Conservation (phyloP, 2,888 invertebrate genomes). For the Melanostoma mellinum region DNA sequence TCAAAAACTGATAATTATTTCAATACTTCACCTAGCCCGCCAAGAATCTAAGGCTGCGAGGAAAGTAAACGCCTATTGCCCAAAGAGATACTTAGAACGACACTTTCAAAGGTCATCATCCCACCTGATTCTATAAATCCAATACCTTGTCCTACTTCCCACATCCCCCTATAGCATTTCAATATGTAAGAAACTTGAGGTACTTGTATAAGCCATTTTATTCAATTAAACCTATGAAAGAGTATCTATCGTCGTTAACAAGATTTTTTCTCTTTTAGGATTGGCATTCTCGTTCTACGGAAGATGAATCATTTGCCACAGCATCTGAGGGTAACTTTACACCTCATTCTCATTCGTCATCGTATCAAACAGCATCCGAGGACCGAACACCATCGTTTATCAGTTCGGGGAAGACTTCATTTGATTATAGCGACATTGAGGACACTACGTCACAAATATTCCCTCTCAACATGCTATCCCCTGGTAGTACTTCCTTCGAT, state of each 20-base stretch:
- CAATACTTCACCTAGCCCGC: too few species aligned
- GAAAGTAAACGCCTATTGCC: too few species aligned
- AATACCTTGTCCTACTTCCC: conserved; percentile 24
- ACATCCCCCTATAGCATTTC: conserved; percentile 3
- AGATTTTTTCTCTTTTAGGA: conserved; percentile 76
- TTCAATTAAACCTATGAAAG: not conserved
- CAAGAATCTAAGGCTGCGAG: too few species aligned
- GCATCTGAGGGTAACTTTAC: conserved; percentile 87
- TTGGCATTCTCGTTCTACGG: conserved; percentile 82
- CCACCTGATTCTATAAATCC: not conserved
- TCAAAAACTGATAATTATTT: too few species aligned
- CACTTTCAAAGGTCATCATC: conserved; percentile 3
- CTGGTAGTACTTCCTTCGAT: conserved; percentile 80
- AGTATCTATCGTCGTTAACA: not conserved
- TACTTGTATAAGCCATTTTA: not conserved
- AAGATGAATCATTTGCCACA: conserved; percentile 86
- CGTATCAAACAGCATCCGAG: conserved; percentile 87
- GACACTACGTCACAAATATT: conserved; percentile 78
- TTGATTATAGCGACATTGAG: conserved; percentile 80
- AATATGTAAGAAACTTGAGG: not conserved
- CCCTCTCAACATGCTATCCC: conserved; percentile 75
- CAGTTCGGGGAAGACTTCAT: conserved; percentile 82
- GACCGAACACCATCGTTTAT: conserved; percentile 85
- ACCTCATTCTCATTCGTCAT: conserved; percentile 86
- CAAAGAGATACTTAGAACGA: conserved; percentile 8